Evolutionary conservation across 2,888 invertebrate genomes (phyloP).

Genomic region (Pseudeuparius sepicola): DNA sequence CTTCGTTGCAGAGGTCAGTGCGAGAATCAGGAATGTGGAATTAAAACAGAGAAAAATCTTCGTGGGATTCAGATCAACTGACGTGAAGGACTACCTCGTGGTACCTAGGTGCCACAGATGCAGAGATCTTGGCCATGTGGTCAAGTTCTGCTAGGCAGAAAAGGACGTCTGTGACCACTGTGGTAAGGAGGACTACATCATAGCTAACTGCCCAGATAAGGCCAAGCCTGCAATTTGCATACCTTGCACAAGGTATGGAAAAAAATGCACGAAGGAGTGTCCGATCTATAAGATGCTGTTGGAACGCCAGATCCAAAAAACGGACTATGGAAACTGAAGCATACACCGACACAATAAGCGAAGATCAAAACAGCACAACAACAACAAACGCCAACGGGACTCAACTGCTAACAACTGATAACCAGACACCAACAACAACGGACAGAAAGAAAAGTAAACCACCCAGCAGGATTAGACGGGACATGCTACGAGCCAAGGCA

Average conservation of each 20-base stretch:
- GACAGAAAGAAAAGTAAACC: no score
- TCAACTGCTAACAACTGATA: no score
- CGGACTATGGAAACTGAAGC: slow-evolving; percentile 8
- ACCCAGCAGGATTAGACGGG: no score
- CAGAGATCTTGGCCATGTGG: slow-evolving; percentile 7
- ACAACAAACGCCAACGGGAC: no score
- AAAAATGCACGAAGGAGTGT: slow-evolving; percentile 1
- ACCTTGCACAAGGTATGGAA: slow-evolving; percentile 6
- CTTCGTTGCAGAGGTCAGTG: slow-evolving; percentile 7
- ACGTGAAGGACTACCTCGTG: slow-evolving; percentile 8
- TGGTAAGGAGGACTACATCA: slow-evolving; percentile 5
- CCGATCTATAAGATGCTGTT: background rate
- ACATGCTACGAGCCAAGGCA: no score
- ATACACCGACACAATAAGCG: no score
- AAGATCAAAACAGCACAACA: no score
- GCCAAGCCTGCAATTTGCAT: slow-evolving; percentile 3
- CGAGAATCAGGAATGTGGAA: slow-evolving; percentile 1
- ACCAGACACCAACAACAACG: no score
- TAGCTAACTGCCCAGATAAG: slow-evolving; percentile 7
- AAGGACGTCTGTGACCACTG: slow-evolving; percentile 7
- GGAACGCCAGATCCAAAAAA: slow-evolving; percentile 5
- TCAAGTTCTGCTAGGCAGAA: slow-evolving; percentile 4
- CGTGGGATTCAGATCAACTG: slow-evolving; percentile 1
- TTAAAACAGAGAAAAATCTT: background rate
- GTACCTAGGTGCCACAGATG: slow-evolving; percentile 7